phyloP scores from a whole-genome alignment of 2,888 invertebrate species.

The Melinaea menophilus region DNA sequence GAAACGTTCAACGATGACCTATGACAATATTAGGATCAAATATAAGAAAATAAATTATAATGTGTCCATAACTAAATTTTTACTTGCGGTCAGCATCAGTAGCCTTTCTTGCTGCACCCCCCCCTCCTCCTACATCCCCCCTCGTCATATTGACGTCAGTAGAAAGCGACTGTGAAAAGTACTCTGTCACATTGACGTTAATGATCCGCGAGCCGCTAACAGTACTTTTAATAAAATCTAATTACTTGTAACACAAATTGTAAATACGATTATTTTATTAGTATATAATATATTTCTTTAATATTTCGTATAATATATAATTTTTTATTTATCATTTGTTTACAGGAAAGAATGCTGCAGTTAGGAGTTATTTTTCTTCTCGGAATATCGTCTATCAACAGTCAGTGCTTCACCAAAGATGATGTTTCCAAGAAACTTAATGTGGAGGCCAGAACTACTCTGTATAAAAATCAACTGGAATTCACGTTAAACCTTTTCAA shows the following conservation, averaged over 20 bases:
- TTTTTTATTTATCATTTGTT: not conserved
- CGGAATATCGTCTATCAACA: slow-evolving; percentile 45
- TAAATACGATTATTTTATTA: too few relatives aligned
- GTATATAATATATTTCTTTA: not conserved
- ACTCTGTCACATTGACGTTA: slow-evolving; percentile 7
- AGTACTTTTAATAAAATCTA: too few relatives aligned
- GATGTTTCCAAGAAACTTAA: slow-evolving; percentile 65
- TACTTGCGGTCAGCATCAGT: not conserved
- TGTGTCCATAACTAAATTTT: too few relatives aligned
- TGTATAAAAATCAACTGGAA: slow-evolving; percentile 75
- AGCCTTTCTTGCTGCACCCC: not conserved
- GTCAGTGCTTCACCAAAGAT: slow-evolving; percentile 70
- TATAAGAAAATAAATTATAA: too few relatives aligned
- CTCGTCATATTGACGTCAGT: slow-evolving; percentile 4
- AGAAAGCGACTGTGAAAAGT: slow-evolving; percentile 29
- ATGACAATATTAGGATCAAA: too few relatives aligned
- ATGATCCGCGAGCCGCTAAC: not conserved
- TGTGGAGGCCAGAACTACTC: slow-evolving; percentile 52
- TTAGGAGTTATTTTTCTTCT: slow-evolving; percentile 43
- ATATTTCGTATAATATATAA: not conserved
- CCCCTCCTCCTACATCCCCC: not conserved
- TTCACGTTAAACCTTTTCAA: slow-evolving; percentile 85
- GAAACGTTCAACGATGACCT: too few relatives aligned
- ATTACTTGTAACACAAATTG: too few relatives aligned
- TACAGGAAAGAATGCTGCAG: slow-evolving; percentile 49